Evolutionary conservation across 2,797 vertebrate species (phyloP).

Genomic region (Huso huso): DNA sequence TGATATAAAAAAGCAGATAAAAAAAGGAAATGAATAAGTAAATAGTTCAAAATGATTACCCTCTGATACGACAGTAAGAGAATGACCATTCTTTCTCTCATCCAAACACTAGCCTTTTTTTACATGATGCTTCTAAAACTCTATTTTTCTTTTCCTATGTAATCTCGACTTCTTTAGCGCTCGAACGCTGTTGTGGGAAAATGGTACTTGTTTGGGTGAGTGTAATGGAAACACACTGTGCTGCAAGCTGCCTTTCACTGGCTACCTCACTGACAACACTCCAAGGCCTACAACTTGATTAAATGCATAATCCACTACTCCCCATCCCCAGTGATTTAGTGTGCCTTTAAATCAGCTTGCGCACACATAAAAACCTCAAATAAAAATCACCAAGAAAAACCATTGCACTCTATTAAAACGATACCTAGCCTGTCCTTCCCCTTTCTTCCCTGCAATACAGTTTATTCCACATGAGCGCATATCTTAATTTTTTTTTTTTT

Average conservation of each 20-base stretch:
- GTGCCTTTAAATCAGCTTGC: slow-evolving; percentile 77
- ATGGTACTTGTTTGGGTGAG: no score
- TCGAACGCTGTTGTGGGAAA: no score
- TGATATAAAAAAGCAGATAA: no score
- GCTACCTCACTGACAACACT: slow-evolving; percentile 64
- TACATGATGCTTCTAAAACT: no score
- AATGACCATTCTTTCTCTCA: no score
- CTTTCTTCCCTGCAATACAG: slow-evolving; percentile 69
- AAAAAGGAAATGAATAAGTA: no score
- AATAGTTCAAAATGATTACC: no score
- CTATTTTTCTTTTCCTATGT: no score
- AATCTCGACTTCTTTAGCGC: no score
- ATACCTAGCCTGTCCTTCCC: slow-evolving; percentile 52
- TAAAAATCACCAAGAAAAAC: slow-evolving; percentile 78
- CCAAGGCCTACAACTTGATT: slow-evolving; percentile 75
- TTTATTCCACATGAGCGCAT: slow-evolving; percentile 81
- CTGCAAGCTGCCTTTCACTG: slow-evolving; percentile 42
- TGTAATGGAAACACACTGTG: no score
- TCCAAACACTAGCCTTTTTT: no score
- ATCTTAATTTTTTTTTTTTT: slow-evolving; percentile 66
- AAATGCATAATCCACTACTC: slow-evolving; percentile 79
- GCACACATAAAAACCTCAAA: slow-evolving; percentile 75
- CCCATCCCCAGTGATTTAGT: slow-evolving; percentile 67
- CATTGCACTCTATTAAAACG: slow-evolving; percentile 75
- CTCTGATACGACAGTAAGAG: no score